Evolutionary conservation across 2,797 vertebrate species (phyloP).

Genomic region (Phalloptychus januarius): DNA sequence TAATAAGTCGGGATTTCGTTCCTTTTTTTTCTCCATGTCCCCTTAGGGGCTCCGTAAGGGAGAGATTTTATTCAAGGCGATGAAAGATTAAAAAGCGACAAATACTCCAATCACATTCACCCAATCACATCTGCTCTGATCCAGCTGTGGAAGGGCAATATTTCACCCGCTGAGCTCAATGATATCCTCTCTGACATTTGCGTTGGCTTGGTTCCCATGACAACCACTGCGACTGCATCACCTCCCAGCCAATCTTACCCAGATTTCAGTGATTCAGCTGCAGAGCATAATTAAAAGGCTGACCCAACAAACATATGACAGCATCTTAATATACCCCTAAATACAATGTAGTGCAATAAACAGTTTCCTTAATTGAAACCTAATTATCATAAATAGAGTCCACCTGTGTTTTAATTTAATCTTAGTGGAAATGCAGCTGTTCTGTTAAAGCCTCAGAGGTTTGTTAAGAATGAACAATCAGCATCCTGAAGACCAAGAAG

Average conservation of each 20-base stretch:
- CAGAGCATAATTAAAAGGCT: slow-evolving; percentile 36
- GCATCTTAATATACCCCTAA: slow-evolving; percentile 4
- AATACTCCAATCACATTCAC: background rate
- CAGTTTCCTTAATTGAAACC: background rate
- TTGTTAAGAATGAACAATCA: background rate
- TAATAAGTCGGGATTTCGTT: too few relatives aligned
- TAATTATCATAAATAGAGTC: background rate
- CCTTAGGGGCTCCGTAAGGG: too few relatives aligned
- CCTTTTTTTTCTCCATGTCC: too few relatives aligned
- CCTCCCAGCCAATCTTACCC: slow-evolving; percentile 21
- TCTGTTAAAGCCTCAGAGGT: background rate
- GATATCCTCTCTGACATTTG: slow-evolving; percentile 63
- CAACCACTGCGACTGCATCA: slow-evolving; percentile 55
- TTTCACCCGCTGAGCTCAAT: slow-evolving; percentile 62
- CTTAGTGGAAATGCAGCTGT: background rate
- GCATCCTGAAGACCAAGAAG: background rate
- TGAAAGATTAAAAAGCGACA: background rate
- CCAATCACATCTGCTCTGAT: slow-evolving; percentile 23
- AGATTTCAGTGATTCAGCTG: slow-evolving; percentile 21
- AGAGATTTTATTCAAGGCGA: slow-evolving; percentile 26
- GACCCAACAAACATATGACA: slow-evolving; percentile 13
- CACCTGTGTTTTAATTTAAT: background rate
- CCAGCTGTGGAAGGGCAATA: slow-evolving; percentile 26
- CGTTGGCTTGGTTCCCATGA: slow-evolving; percentile 73
- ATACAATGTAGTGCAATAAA: background rate